These are phyloP conservation scores for Kryptolebias ocellatus DNA, from an alignment of 2,797 vertebrate species.

Conservation along the genomic window DNA sequence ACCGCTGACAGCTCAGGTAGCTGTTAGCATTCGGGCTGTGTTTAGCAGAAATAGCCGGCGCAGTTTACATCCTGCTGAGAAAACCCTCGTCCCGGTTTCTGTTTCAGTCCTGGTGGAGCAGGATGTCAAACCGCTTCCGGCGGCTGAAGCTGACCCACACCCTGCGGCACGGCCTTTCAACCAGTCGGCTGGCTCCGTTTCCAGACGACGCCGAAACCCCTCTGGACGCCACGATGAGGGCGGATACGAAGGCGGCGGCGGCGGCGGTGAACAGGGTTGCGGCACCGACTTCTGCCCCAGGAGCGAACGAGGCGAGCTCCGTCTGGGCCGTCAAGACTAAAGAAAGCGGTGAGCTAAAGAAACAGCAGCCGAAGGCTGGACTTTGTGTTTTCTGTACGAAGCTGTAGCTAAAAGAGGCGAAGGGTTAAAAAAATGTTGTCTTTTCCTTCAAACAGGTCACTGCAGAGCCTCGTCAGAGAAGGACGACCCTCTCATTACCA, in stretches of 20 bases:
- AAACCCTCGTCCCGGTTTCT: no score
- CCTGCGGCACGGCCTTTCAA: conserved; percentile 89
- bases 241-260: conserved; percentile 66
- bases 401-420: background rate
- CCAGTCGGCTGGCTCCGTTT: conserved; percentile 90
- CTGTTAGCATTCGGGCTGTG: no score
- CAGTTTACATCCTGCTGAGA: background rate
- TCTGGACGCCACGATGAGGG: conserved; percentile 90
- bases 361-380: background rate
- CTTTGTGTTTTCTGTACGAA: background rate
- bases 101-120: conserved; percentile 96
- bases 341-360: conserved; percentile 79
- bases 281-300: conserved; percentile 49
- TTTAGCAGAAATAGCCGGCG: background rate
- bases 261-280: conserved; percentile 46
- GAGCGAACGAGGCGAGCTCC: conserved; percentile 70
- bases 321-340: conserved; percentile 82
- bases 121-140: conserved; percentile 98
- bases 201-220: conserved; percentile 82
- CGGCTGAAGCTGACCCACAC: conserved; percentile 96
- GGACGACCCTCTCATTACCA: conserved; percentile 90
- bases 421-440: background rate
- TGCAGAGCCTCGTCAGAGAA: conserved; percentile 83
- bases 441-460: conserved; percentile 80
- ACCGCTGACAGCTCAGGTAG: no score